phyloP scores from a whole-genome alignment of 2,888 invertebrate genomes.

The Sthenelais limicola region DNA sequence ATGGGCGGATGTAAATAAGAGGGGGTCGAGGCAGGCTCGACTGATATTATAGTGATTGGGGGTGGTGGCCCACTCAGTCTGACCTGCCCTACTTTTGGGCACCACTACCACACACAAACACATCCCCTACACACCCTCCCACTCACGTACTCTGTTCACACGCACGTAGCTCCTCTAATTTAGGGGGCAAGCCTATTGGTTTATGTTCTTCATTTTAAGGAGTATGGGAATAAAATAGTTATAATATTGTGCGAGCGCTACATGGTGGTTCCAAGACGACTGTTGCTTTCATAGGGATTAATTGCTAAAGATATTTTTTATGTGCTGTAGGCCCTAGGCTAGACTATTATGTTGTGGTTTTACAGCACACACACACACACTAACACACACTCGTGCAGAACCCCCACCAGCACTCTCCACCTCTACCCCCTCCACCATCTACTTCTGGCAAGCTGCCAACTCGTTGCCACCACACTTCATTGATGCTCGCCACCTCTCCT shows the following conservation, averaged over 20 bases:
- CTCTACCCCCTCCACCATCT: neutral
- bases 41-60: too few species aligned
- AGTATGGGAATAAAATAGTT: too few species aligned
- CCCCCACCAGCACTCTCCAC: neutral
- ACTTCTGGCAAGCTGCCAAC: constrained; percentile 12
- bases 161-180: too few species aligned
- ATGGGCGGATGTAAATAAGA: neutral
- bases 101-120: neutral
- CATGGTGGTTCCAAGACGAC: too few species aligned
- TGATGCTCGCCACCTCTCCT: constrained; percentile 33
- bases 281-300: too few species aligned
- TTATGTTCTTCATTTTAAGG: too few species aligned
- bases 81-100: constrained; percentile 31
- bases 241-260: too few species aligned
- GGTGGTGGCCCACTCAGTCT: constrained; percentile 24
- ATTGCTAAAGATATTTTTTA: too few species aligned
- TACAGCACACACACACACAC: neutral
- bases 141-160: neutral
- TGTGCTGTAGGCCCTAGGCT: too few species aligned
- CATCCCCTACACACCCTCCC: neutral
- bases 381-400: neutral
- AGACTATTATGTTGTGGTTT: neutral
- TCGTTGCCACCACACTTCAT: constrained; percentile 37
- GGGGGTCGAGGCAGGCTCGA: neutral
- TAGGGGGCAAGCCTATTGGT: too few species aligned